These are phyloP conservation scores for Daphoenositta chrysoptera DNA, from an alignment of 2,113 vertebrate species.

Conservation along the genomic window DNA sequence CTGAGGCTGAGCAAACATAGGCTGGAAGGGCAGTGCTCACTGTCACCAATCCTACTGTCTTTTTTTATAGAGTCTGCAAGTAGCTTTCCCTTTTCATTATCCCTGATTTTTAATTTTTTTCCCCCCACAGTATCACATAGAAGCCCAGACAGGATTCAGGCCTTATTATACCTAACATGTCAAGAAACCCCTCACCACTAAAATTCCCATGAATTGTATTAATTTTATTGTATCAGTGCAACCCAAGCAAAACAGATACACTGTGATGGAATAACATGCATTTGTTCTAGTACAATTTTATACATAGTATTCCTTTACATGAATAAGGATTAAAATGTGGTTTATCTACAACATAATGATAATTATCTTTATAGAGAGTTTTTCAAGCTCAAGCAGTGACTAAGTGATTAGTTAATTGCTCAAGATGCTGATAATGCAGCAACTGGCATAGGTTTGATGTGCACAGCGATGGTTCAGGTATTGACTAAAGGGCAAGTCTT, in stretches of 20 bases:
- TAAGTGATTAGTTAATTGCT: slow-evolving; percentile 10
- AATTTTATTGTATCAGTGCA: background rate
- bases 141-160: background rate
- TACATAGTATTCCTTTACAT: background rate
- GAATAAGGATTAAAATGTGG: background rate
- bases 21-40: background rate
- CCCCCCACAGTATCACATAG: background rate
- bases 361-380: background rate
- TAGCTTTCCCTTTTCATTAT: background rate
- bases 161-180: background rate
- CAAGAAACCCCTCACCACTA: background rate
- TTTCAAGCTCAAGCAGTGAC: background rate
- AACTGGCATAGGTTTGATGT: background rate
- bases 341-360: background rate
- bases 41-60: background rate
- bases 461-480: background rate
- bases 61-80: background rate
- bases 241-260: background rate
- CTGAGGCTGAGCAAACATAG: background rate
- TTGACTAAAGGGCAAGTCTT: background rate
- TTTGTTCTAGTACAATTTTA: background rate
- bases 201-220: background rate
- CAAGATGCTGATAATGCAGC: background rate
- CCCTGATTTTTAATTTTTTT: background rate
- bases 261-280: background rate